These are phyloP conservation scores for Macropis europaea DNA, from an alignment of 2,888 invertebrate species.

Conservation along the genomic window DNA sequence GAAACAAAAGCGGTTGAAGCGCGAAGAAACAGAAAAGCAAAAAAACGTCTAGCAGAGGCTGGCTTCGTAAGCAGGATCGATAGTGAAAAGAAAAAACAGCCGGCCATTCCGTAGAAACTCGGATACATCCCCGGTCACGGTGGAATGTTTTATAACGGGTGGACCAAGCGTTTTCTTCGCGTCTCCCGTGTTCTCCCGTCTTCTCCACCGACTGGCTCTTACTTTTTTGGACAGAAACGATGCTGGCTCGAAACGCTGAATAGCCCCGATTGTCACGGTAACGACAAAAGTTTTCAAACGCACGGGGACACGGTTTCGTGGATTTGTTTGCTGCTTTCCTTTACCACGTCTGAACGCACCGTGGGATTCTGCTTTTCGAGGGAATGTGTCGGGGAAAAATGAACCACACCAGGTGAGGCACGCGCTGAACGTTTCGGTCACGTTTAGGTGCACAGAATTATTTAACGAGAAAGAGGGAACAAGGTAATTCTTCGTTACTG, in stretches of 20 bases:
- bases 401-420: not conserved
- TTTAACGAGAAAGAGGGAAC: too few species aligned
- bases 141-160: constrained; percentile 39
- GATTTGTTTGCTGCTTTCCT: constrained; percentile 6
- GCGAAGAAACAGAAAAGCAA: not conserved
- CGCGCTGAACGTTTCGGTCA: too few species aligned
- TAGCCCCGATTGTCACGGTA: constrained; percentile 32
- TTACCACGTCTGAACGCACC: constrained; percentile 23
- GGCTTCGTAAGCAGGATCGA: constrained; percentile 14
- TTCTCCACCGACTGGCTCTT: not conserved
- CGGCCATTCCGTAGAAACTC: constrained; percentile 38
- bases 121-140: constrained; percentile 57
- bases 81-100: constrained; percentile 42
- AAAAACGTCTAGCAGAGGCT: not conserved
- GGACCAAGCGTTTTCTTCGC: constrained; percentile 32
- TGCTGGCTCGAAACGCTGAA: constrained; percentile 12
- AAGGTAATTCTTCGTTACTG: too few species aligned
- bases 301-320: constrained; percentile 4
- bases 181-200: not conserved
- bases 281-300: constrained; percentile 49
- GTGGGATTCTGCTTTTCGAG: constrained; percentile 28
- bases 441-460: too few species aligned
- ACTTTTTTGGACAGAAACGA: not conserved
- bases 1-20: constrained; percentile 31
- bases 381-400: constrained; percentile 15